Evolutionary conservation across 1,140 invertebrate genomes (phyloP), one percentile per base, ranked within the genome.

Genomic region (Aphidius gifuensis): DNA sequence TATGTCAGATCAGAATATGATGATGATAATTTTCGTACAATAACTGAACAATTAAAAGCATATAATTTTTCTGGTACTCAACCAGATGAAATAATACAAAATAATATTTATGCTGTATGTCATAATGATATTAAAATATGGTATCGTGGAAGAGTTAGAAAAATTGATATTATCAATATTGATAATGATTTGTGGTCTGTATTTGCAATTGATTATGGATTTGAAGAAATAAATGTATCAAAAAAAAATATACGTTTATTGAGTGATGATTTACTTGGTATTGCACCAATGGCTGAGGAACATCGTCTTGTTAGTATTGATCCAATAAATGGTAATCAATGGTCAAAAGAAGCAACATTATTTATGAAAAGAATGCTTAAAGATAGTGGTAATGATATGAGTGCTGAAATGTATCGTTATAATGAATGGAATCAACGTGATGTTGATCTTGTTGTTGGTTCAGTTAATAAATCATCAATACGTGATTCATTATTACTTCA

Each of bases 1-100:
- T 90, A 86, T 77, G 74, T 90, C 6, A 87, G 88, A 68, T 77
- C 84, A 65, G 58, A 78, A 3, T 78, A 83, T 39, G 80, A 84
- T 60, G 48, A 80, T 2, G 71, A 79, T 3, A 77, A 81, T 11
- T 77, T 88, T 8, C 74, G 83, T 3, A 74, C 81, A 23, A 49
- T 69, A 53, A 61, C 70, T 65, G 58, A 50, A 50, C 43, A 58
- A 38, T 38, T 67, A 8, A 2, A 59, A 9, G 56, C 57, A 43
- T 64, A 60, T 48, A 53, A 51, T 4, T 32, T 42, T 21, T 42
- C 42, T 9, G 21, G 53, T 48, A 50, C 16, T 55, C 6, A 7
- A 23, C 23, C 64, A 7, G 51, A 51, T 7, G 1, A 6, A 5
- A 42, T 58, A 55, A 8, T 57, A 5, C 8, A 21, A 5, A 9